phyloP scores from a whole-genome alignment of 2,797 vertebrate species.

The Myotis findleyi region DNA sequence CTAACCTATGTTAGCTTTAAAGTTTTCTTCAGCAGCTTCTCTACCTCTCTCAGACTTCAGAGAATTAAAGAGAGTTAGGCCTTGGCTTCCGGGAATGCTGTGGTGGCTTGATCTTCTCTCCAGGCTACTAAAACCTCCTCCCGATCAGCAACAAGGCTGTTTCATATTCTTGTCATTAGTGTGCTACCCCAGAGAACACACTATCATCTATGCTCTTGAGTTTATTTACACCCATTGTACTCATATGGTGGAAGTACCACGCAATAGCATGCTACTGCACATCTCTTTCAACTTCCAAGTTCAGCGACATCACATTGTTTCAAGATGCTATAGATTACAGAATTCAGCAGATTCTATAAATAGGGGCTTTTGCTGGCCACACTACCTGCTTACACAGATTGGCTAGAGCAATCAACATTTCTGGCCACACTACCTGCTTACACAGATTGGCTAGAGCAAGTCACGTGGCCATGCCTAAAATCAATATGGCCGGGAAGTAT shows the following conservation, averaged over 20 bases:
- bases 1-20: too few relatives aligned
- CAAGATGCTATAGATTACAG: neutral
- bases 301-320: neutral
- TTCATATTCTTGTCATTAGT: neutral
- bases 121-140: too few relatives aligned
- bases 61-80: too few relatives aligned
- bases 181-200: neutral
- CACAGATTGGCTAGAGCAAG: neutral
- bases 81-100: too few relatives aligned
- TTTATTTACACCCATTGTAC: neutral
- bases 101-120: too few relatives aligned
- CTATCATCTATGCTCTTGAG: neutral
- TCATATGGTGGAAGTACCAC: neutral
- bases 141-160: too few relatives aligned
- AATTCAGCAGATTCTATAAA: neutral
- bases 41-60: too few relatives aligned
- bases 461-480: neutral
- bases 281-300: neutral
- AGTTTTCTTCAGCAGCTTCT: too few relatives aligned
- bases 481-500: neutral
- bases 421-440: too few relatives aligned
- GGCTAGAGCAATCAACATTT: neutral
- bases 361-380: neutral
- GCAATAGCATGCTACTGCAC: fast-evolving
- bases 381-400: too few relatives aligned